Conservation (phyloP, 2,113 vertebrate genomes). For the Jacana jacana region DNA sequence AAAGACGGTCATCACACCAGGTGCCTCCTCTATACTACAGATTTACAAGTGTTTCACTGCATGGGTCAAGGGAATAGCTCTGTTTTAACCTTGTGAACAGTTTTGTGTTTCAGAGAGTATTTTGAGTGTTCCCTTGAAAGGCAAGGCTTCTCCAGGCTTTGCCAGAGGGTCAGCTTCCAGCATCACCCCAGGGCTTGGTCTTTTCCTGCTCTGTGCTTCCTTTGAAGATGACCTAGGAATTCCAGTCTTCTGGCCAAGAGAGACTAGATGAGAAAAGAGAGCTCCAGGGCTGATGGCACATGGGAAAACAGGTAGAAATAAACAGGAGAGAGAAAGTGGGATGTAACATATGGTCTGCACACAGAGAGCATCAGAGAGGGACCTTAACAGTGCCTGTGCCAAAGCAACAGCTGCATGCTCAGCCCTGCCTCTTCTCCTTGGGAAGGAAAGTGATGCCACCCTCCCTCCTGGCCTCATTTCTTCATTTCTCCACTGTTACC, state of each 20-base stretch:
- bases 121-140: background rate
- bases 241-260: background rate
- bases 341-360: background rate
- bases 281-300: background rate
- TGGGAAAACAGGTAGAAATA: background rate
- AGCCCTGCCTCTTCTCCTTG: background rate
- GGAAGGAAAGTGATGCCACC: background rate
- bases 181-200: background rate
- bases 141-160: background rate
- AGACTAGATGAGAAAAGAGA: background rate
- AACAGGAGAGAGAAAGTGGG: background rate
- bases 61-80: background rate
- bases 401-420: background rate
- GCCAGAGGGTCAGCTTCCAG: background rate
- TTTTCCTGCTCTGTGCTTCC: background rate
- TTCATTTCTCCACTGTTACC: background rate
- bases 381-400: background rate
- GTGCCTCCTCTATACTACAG: background rate
- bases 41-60: background rate
- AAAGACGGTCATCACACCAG: background rate
- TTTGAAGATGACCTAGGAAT: background rate
- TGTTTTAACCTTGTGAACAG: background rate
- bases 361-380: background rate
- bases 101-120: background rate
- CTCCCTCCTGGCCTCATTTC: background rate